Evolutionary conservation across 2,113 vertebrate species (phyloP).

Genomic region (Phyllostomus hastatus): DNA sequence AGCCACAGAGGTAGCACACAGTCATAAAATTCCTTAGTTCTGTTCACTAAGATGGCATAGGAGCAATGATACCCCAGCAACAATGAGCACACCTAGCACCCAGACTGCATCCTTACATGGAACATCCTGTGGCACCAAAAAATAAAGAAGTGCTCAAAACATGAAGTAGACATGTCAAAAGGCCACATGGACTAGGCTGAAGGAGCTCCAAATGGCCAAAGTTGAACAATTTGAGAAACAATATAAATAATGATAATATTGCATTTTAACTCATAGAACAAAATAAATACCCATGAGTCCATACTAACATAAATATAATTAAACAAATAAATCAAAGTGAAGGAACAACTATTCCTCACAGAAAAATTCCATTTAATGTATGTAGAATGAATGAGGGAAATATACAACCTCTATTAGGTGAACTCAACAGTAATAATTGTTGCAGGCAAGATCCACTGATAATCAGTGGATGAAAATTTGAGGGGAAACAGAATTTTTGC

Average conservation of each 20-base stretch:
- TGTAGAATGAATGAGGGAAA: background rate
- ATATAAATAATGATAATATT: background rate
- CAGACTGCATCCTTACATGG: background rate
- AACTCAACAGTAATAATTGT: background rate
- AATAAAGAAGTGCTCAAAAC: background rate
- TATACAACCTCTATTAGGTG: background rate
- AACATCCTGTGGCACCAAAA: background rate
- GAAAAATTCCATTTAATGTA: background rate
- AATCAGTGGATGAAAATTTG: background rate
- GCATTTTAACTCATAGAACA: background rate
- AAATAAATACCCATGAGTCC: background rate
- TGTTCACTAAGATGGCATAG: background rate
- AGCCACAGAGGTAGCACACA: background rate
- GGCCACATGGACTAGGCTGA: background rate
- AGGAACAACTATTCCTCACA: background rate
- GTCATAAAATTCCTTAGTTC: background rate
- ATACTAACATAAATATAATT: background rate
- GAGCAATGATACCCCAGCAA: background rate
- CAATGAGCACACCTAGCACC: background rate
- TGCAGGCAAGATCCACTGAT: background rate
- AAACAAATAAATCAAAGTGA: background rate
- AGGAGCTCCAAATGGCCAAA: background rate
- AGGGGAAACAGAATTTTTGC: background rate
- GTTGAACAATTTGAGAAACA: slow-evolving; percentile 5
- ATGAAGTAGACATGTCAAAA: background rate